Percentiles rank a stretch among this genome's conserved stretches.
These are phyloP conservation scores for Pecten maximus DNA, from an alignment of 2,888 invertebrate species.

Conservation along the genomic window DNA sequence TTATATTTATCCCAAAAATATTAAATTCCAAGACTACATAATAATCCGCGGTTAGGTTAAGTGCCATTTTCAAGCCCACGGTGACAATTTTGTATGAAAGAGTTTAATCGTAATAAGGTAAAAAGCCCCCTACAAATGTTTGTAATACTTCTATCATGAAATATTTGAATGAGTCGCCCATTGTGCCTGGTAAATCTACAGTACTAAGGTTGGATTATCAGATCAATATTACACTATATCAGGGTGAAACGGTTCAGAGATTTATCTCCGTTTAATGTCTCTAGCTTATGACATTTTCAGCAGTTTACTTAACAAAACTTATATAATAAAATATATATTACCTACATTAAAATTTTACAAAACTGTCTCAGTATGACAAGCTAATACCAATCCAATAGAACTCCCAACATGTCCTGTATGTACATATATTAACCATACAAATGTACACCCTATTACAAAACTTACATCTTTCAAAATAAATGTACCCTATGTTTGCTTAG, in stretches of 20 bases:
- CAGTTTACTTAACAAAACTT: neutral
- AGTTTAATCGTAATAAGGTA: neutral
- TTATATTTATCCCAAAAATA: neutral
- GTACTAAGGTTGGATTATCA: neutral
- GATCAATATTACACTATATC: neutral
- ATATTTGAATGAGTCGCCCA: neutral
- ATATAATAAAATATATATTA: no score
- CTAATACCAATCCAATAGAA: no score
- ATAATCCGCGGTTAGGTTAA: neutral
- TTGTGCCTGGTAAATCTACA: neutral
- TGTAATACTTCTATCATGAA: neutral
- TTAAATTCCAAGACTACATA: neutral
- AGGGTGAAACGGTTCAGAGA: neutral
- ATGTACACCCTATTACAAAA: no score
- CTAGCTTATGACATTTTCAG: neutral
- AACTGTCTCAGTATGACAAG: no score
- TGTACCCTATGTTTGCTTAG: no score
- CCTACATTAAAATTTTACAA: no score
- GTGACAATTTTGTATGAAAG: neutral
- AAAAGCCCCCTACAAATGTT: neutral
- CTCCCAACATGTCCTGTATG: no score
- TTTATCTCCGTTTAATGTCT: neutral
- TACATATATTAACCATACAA: no score
- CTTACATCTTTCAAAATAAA: no score
- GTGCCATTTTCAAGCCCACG: neutral